Evolutionary conservation across 2,113 vertebrate species (phyloP).

Genomic region (Corythoichthys intestinalis): DNA sequence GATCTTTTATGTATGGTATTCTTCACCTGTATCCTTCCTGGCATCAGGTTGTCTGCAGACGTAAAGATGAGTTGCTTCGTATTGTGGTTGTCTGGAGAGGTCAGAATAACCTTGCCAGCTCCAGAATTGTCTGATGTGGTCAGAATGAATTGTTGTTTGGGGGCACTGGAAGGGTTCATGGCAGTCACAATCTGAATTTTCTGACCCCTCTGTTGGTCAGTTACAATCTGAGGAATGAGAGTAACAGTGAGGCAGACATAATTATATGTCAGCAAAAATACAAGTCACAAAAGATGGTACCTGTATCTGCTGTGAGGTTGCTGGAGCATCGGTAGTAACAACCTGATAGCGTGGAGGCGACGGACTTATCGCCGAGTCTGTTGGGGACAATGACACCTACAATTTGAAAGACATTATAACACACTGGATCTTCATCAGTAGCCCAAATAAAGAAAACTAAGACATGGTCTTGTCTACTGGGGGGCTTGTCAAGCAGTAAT

Average conservation of each 20-base stretch:
- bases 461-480: neutral
- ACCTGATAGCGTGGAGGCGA: conserved; percentile 92
- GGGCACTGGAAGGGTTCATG: conserved; percentile 82
- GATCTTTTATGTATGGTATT: neutral
- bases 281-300: conserved; percentile 61
- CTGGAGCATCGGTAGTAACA: conserved; percentile 84
- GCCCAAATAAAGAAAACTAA: neutral
- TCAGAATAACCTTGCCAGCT: conserved; percentile 90
- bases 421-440: neutral
- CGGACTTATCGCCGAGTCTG: conserved; percentile 89
- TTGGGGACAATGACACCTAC: conserved; percentile 60
- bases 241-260: conserved; percentile 3
- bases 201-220: conserved; percentile 94
- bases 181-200: conserved; percentile 97
- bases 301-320: conserved; percentile 90
- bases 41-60: conserved; percentile 87
- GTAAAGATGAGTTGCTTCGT: conserved; percentile 95
- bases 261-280: neutral
- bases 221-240: conserved; percentile 82
- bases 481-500: neutral
- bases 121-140: conserved; percentile 88
- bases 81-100: conserved; percentile 83
- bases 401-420: conserved; percentile 14
- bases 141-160: conserved; percentile 96
- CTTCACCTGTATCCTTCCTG: conserved; percentile 91